A percentile compares a stretch with the other conserved stretches of the same genome.
These are phyloP conservation scores for Lanius ludovicianus DNA, from an alignment of 2,113 vertebrate species.

Conservation along the genomic window DNA sequence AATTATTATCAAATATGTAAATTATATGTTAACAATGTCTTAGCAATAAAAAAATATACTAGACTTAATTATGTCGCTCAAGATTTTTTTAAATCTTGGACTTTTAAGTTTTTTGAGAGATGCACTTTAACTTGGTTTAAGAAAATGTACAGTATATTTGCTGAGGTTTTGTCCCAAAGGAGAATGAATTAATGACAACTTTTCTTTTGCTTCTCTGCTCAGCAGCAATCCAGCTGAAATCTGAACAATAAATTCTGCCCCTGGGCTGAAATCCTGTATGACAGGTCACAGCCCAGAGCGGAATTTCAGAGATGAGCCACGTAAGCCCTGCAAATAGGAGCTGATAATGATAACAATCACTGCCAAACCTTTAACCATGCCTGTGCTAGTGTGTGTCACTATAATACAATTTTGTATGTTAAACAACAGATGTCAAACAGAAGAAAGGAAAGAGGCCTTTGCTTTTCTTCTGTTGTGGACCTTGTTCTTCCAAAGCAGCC, in stretches of 20 bases:
- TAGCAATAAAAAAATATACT: neutral
- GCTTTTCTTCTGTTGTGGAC: slow-evolving; percentile 81
- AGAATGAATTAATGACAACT: neutral
- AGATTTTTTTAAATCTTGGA: neutral
- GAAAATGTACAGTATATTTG: neutral
- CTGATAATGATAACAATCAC: slow-evolving; percentile 2
- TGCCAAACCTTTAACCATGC: neutral
- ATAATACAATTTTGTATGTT: slow-evolving; percentile 86
- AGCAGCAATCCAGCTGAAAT: neutral
- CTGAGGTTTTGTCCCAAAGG: neutral
- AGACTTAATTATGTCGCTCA: neutral
- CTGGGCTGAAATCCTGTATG: slow-evolving; percentile 26
- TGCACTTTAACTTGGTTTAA: neutral
- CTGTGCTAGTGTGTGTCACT: slow-evolving; percentile 26
- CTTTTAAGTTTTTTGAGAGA: neutral
- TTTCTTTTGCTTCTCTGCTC: neutral
- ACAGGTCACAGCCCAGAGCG: neutral
- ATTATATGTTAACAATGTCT: neutral
- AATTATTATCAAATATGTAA: neutral
- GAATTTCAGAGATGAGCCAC: slow-evolving; percentile 34
- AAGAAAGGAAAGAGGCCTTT: slow-evolving; percentile 79
- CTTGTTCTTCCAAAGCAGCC: slow-evolving; percentile 82
- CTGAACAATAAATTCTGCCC: neutral
- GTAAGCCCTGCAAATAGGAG: slow-evolving; percentile 1
- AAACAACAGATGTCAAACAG: slow-evolving; percentile 92